Base-by-base conservation (phyloP, 1,140 invertebrate species). In the Cecropterus lyciades region DNA sequence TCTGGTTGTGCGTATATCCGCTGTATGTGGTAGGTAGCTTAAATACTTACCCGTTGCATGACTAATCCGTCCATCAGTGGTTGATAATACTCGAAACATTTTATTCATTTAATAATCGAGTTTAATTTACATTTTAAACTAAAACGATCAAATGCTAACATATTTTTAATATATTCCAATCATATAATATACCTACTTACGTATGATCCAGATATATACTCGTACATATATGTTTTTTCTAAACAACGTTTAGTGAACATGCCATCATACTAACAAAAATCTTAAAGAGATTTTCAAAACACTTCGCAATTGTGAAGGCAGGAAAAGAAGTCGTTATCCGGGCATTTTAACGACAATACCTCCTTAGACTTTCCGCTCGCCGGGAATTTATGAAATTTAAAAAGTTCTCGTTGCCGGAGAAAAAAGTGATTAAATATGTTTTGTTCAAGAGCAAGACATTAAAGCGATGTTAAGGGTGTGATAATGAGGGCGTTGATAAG, bases 351-450 rank as follows among this genome's bases (percentile, higher is more conserved):
- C 46, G 48, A 57, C 48, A 56, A 48, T 51, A 60, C 62, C 52
- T 69, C 55, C 46, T 69, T 43, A 70, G 56, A 69, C 67, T 70
- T 73, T 70, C 70, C 60, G 65, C 55, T 65, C 64, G 52, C 68
- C 27, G 66, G 52, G 71, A 70, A 71, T 70, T 89, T 89, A 87
- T 89, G 83, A 91, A 91, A 91, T 87, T 89, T 84, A 82, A 88
- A 90, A 90, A 90, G 87, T 89, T 91, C 75, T 69, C 74, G 56
- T 66, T 65, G 53, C 56, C 72, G 65, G 73, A 77, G 76, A 81
- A 89, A 88, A 91, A 91, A 90, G 85, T 85, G 89, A 91, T 91
- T 91, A 91, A 91, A 91, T 91, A 91, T 91, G 89, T 91, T 90
- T 90, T 91, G 89, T 90, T 91, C 87, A 89, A 89, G 83, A 89